Evolutionary conservation across 23 tunicate species (phyloP).

Genomic region (Oikopleura vanhoeffeni): DNA sequence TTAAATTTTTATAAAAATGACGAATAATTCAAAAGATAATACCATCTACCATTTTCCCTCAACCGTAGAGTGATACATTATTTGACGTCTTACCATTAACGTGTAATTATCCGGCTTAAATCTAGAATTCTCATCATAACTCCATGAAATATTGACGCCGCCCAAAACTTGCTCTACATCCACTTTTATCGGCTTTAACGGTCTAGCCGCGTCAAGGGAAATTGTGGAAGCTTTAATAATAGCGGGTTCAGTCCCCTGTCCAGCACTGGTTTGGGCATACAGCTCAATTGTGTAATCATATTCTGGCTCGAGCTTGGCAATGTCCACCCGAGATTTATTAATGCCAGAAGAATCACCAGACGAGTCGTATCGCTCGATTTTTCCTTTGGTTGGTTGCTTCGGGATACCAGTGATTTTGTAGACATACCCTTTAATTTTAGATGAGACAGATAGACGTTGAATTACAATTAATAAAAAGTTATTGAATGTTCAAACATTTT

Average conservation of each 20-base stretch:
- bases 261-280: conserved; percentile 8
- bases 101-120: neutral
- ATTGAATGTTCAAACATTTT: no score
- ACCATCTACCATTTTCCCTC: no score
- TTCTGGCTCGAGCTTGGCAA: neutral
- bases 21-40: no score
- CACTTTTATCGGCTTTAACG: neutral
- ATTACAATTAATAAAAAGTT: no score
- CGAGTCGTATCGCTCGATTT: neutral
- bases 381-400: neutral
- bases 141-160: conserved; percentile 13
- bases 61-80: no score
- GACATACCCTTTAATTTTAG: neutral
- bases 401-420: neutral
- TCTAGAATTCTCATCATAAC: neutral
- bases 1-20: no score
- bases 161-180: neutral
- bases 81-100: neutral
- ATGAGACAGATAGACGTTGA: no score
- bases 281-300: neutral
- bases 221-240: neutral
- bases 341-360: neutral
- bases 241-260: neutral
- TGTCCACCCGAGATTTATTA: neutral
- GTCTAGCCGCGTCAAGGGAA: neutral